phyloP scores from a whole-genome alignment of 2,888 invertebrate genomes.

The Xanthia togata region DNA sequence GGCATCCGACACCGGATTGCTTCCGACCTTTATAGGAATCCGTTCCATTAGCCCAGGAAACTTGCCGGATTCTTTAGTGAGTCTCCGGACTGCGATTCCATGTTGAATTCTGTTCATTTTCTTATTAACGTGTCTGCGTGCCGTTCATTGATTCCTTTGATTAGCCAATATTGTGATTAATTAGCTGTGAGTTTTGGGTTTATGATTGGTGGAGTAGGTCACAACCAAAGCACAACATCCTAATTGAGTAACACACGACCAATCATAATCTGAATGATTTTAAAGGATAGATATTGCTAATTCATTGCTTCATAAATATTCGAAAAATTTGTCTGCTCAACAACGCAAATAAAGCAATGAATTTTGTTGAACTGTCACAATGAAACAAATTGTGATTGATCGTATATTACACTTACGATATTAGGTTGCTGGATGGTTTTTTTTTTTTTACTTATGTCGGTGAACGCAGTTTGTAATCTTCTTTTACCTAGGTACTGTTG shows the following conservation, averaged over 20 bases:
- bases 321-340: too few relatives aligned
- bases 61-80: slow-evolving; percentile 79
- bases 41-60: slow-evolving; percentile 81
- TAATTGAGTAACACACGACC: too few relatives aligned
- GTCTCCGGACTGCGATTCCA: slow-evolving; percentile 58
- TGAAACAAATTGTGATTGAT: too few relatives aligned
- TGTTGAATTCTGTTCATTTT: slow-evolving; percentile 67
- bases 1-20: slow-evolving; percentile 73
- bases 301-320: too few relatives aligned
- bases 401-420: too few relatives aligned
- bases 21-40: slow-evolving; percentile 80
- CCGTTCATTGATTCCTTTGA: slow-evolving; percentile 64
- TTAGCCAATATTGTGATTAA: slow-evolving; percentile 57
- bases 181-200: slow-evolving; percentile 24
- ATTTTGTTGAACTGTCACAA: too few relatives aligned
- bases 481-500: not conserved
- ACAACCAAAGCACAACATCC: not conserved
- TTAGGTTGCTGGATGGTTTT: not conserved
- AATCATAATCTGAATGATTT: too few relatives aligned
- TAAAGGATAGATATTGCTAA: too few relatives aligned
- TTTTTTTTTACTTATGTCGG: not conserved
- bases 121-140: slow-evolving; percentile 67
- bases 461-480: not conserved
- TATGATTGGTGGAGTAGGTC: not conserved
- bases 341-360: too few relatives aligned